Evolutionary conservation across 2,888 invertebrate species (phyloP), one percentile per base, ranked within the genome.

Genomic region (Patella ulyssiponensis): DNA sequence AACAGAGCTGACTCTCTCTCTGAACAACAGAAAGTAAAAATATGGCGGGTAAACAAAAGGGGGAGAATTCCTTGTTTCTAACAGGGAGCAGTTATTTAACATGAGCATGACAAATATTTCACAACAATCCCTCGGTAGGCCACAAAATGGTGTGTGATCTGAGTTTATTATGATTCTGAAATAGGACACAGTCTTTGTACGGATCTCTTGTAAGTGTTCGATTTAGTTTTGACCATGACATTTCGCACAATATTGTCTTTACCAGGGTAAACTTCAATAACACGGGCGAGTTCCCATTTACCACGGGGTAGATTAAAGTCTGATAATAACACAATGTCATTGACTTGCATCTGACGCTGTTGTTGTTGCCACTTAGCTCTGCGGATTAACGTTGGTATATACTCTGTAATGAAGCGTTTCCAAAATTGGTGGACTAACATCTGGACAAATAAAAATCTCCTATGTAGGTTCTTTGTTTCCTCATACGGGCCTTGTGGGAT

Each of bases 371-470:
- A 77, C 52, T 79, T 76, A 4, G 20, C 12, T 27, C 77, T 44
- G 27, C 17, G n/a, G 71, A 70, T 77, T 33, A 74, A 56, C 9
- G 74, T 76, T 11, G 77, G 79, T 7, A 79, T 11, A 54, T 74
- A 79, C n/a, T 79, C 79, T 12, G 73, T 51, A n/a, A 77, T 52
- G 64, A 74, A 79, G 79, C n/a, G n/a, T n/a, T n/a, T n/a, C n/a
- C n/a, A n/a, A n/a, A n/a, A n/a, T n/a, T n/a, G n/a, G n/a, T n/a
- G n/a, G n/a, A n/a, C n/a, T n/a, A n/a, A n/a, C n/a, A n/a, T n/a
- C n/a, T n/a, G n/a, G n/a, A n/a, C n/a, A n/a, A n/a, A n/a, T n/a
- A n/a, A n/a, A n/a, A n/a, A n/a, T n/a, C n/a, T n/a, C n/a, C n/a
- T n/a, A n/a, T n/a, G n/a, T n/a, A n/a, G n/a, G n/a, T n/a, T n/a